Evolutionary conservation across 2,888 invertebrate species (phyloP), one percentile per base, ranked within the genome.

Genomic region (Amphipoea lucens): DNA sequence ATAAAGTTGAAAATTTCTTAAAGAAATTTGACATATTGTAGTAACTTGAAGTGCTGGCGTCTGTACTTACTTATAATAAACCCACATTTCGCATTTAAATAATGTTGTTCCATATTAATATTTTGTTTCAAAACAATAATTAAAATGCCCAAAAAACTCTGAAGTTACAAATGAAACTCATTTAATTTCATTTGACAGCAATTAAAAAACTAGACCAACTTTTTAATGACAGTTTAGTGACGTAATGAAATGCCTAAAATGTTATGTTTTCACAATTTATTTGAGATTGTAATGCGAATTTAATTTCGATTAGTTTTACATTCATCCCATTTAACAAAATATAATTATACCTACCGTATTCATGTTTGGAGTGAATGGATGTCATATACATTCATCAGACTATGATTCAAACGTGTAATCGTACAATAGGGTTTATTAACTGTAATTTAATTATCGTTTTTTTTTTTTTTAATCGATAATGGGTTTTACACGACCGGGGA

Each of bases 221-320:
- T 2, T 74, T 36, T 4, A 54, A 57, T 42, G 11, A 40, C 6
- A 63, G 6, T n/a, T 5, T 20, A 29, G 3, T 67, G 23, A 54
- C n/a, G 51, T 48, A 42, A 51, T 65, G 36, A 45, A 79, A 36
- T 57, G n/a, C 69, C 36, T 65, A 54, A 65, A 60, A 36, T 57
- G 3, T 68, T 40, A 65, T 67, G 42, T 75, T 80, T 71, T 81
- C 62, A 29, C 60, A 42, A 75, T 76, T 84, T 45, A 42, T 60
- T 71, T 57, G 1, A 4, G 74, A 76, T 57, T 71, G 65, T 69
- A 69, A 85, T 65, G 20, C 0, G 9, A 78, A 65, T 79, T 70
- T 66, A 17, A 79, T 70, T 76, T 62, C 20, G 72, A 78, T 65
- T 76, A n/a, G 9, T 69, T 82, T 68, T 48, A 68, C 36, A 40